Evolutionary conservation across 2,888 invertebrate species (phyloP).

Genomic region (Prostheceraeus crozeri): DNA sequence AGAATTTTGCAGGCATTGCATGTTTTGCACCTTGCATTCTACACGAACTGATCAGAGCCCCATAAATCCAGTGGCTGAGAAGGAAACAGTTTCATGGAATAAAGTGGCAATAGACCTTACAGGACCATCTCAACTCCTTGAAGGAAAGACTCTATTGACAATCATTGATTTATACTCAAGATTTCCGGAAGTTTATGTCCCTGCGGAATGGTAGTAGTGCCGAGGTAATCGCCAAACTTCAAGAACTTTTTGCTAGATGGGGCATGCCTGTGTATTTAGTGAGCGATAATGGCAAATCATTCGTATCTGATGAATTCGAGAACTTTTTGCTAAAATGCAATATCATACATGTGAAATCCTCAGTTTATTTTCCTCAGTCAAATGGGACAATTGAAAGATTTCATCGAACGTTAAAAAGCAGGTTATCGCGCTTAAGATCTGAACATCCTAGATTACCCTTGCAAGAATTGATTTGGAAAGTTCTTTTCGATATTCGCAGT

Average conservation of each 20-base stretch:
- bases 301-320: slow-evolving; percentile 15
- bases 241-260: slow-evolving; percentile 14
- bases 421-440: not conserved
- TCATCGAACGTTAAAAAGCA: slow-evolving; percentile 1
- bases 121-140: not conserved
- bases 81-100: not conserved
- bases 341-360: slow-evolving; percentile 18
- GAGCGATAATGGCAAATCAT: not conserved
- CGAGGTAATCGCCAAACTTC: not conserved
- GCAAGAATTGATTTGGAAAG: not conserved
- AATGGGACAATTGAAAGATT: slow-evolving; percentile 11
- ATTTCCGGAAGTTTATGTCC: slow-evolving; percentile 8
- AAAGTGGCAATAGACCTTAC: not conserved
- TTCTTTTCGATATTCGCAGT: slow-evolving; percentile 20
- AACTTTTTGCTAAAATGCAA: slow-evolving; percentile 17
- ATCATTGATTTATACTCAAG: slow-evolving; percentile 17
- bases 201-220: not conserved
- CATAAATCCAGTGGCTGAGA: slow-evolving; percentile 1
- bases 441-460: slow-evolving; percentile 1
- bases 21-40: slow-evolving; percentile 4
- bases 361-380: slow-evolving; percentile 15
- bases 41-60: slow-evolving; percentile 1
- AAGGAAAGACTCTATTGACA: not conserved
- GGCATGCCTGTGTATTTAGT: not conserved
- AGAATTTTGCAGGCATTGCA: not conserved